Evolutionary conservation across 1,140 invertebrate genomes (phyloP), one percentile per base, ranked within the genome.

Genomic region (Saccostrea echinata): DNA sequence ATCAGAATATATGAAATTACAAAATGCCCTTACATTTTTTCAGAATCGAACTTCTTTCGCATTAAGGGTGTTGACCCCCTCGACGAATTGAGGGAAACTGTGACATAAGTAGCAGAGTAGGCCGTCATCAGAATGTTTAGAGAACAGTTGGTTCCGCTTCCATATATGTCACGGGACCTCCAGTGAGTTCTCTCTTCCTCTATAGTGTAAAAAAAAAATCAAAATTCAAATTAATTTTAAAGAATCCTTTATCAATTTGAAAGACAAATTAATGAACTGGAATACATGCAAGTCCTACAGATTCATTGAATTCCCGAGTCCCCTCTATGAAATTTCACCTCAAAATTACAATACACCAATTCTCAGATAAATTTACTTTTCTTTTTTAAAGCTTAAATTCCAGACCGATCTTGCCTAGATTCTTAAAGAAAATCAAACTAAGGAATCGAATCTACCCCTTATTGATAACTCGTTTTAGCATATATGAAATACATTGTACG

Each of bases 21-120:
- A 71, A 71, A 30, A 35, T 71, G 27, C 30, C 11, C 27, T 76
- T 76, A 76, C 68, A 76, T 76, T 11, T 76, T 76, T 76, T 76
- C 68, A 27, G 11, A 11, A 18, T 30, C 13, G 24, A 71, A 27
- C 8, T 71, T 27, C 2, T 71, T 13, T 30, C 27, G 68, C 68
- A 76, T 30, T 27, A 76, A 33, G 27, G 68, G 12, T 4, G 12
- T 76, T 30, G 27, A 30, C 27, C 68, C 68, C 27, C 33, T 76
- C 6, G 68, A 76, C 16, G 68, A 76, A 76, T 76, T 76, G 68
- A 76, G 33, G 24, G 68, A 76, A 0, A 76, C 68, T 2, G 27
- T 76, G 3, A 76, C 9, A 16, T 76, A 76, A 16, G 68, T 76
- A 13, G 27, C 11, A 4, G 11, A 11, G 30, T 76, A 33, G 68